A percentile compares a stretch with the other conserved stretches of the same genome.
These are phyloP conservation scores for Salminus brasiliensis DNA, from an alignment of 2,113 vertebrate genomes.

Conservation along the genomic window DNA sequence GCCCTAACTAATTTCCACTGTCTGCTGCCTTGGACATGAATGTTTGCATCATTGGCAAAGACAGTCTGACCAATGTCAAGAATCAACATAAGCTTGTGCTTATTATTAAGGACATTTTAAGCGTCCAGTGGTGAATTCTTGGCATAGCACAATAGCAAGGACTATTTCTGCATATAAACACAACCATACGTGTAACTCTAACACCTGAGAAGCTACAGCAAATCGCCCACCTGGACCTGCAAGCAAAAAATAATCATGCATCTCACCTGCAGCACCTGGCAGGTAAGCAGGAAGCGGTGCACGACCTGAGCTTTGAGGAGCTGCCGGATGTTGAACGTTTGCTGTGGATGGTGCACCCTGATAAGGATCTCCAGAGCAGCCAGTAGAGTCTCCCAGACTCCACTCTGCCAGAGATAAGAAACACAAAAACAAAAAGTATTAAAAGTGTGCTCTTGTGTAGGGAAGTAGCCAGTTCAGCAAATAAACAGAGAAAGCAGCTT, in stretches of 20 bases:
- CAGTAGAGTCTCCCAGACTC: conserved; percentile 91
- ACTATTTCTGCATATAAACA: too few relatives aligned
- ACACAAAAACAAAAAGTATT: background rate
- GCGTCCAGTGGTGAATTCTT: too few relatives aligned
- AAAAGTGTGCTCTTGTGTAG: conserved; percentile 61
- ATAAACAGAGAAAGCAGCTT: too few relatives aligned
- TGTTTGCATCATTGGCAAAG: background rate
- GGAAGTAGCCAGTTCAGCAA: too few relatives aligned
- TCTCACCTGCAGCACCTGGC: conserved; percentile 93
- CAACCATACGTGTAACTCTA: too few relatives aligned
- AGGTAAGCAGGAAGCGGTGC: conserved; percentile 91
- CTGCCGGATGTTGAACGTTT: conserved; percentile 93
- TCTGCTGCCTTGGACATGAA: background rate
- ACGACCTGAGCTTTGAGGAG: conserved; percentile 89
- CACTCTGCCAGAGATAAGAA: conserved; percentile 71
- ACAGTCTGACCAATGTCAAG: too few relatives aligned
- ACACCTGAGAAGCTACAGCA: too few relatives aligned
- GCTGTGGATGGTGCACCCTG: conserved; percentile 88
- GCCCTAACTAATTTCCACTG: background rate
- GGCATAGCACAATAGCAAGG: too few relatives aligned
- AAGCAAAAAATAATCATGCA: too few relatives aligned
- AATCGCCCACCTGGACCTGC: too few relatives aligned
- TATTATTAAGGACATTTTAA: too few relatives aligned
- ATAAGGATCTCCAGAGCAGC: conserved; percentile 90
- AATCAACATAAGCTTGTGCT: too few relatives aligned